Base-by-base conservation (phyloP, 2,797 vertebrate species). In the Periparus ater region DNA sequence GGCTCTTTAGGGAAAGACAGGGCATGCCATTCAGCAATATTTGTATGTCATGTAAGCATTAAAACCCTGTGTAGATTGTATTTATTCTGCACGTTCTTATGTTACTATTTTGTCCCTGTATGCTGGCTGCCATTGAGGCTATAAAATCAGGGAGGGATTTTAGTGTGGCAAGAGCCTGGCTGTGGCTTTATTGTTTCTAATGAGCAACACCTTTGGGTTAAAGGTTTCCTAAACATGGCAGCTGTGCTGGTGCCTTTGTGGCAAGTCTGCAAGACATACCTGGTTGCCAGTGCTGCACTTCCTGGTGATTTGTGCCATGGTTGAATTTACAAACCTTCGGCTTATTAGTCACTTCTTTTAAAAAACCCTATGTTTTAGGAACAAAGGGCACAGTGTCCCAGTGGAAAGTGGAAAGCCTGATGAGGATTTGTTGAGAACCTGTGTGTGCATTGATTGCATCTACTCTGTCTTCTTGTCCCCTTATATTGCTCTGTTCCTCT, bases 361-460 rank as follows among this genome's bases (percentile, higher is more conserved):
- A 51, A 29, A 30, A 10, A 9, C 26, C 6, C 13, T 23, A 0
- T 17, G 10, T 66, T 78, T 70, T 63, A 48, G n/a, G 23, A 78
- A 25, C 2, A 6, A n/a, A 62, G 30, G 17, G 7, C 44, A 29
- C 9, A 2, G 54, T 57, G 78, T 88, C 51, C 0, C 0, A 0
- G 17, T 86, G 54, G n/a, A 44, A 87, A 71, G 61, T 30, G 20
- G 38, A 61, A 89, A 78, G 42, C 30, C 34, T 78, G 57, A 63
- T 0, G 3, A 83, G 32, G 40, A 57, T 85, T 82, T 89, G 66
- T 65, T 14, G 10, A 80, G 87, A 91, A 60, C 25, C 0, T 1
- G 11, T 0, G 3, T 25, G 81, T 92, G 27, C 26, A 1, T 76
- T 61, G 48, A 1, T 76, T 61, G 48, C 44, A 72, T 82, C 78